A percentile compares a stretch with the other conserved stretches of the same genome.
Evolutionary conservation across 2,888 invertebrate species (phyloP).

Genomic region (Lepas anatifera): DNA sequence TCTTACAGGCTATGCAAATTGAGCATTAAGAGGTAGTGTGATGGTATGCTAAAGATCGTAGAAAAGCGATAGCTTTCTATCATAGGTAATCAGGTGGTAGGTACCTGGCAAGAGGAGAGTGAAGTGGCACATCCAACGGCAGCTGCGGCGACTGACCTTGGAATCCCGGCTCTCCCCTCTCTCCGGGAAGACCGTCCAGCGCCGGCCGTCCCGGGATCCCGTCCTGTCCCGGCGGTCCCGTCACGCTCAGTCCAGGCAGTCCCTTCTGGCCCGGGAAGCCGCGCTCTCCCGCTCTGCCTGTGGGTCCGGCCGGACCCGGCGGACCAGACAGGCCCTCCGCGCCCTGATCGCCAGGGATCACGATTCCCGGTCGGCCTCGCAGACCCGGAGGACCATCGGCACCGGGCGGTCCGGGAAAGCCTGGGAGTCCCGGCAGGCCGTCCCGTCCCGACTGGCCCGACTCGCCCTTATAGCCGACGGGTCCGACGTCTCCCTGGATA

Average conservation of each 20-base stretch:
- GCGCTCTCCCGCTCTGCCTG: constrained; percentile 14
- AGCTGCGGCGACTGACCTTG: neutral
- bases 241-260: neutral
- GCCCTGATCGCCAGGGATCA: neutral
- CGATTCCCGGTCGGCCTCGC: constrained; percentile 22
- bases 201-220: constrained; percentile 11
- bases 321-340: neutral
- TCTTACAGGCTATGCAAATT: no score
- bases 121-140: no score
- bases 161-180: constrained; percentile 24
- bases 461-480: neutral
- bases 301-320: constrained; percentile 17
- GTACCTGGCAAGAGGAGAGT: no score
- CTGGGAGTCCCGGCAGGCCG: neutral
- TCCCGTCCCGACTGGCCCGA: neutral
- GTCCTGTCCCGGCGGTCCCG: constrained; percentile 17
- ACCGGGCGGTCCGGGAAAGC: constrained; percentile 20
- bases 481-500: neutral
- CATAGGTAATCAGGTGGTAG: no score
- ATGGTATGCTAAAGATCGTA: no score
- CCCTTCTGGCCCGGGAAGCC: constrained; percentile 18
- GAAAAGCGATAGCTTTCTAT: no score
- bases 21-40: no score
- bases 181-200: constrained; percentile 11
- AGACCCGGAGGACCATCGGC: constrained; percentile 20